A percentile compares a stretch with the other conserved stretches of the same genome.
Conservation (phyloP, 1,140 invertebrate genomes). For the Macrobrachium rosenbergii region DNA sequence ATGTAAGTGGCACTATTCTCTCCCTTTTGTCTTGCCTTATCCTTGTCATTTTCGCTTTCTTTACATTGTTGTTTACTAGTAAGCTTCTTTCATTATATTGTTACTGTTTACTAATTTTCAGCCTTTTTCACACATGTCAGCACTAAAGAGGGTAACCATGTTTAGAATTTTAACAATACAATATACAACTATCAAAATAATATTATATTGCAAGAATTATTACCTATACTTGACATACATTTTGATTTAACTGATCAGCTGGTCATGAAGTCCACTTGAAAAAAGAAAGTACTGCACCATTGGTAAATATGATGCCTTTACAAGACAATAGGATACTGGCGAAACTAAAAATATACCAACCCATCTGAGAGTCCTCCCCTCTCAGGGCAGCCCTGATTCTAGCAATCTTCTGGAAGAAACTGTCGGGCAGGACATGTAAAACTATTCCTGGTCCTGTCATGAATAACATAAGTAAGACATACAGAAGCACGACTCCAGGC, state of each 20-base stretch:
- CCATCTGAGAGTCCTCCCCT: slow-evolving; percentile 47
- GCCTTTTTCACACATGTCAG: no score
- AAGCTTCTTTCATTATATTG: no score
- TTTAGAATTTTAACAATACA: no score
- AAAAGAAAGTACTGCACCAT: background rate
- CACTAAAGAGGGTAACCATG: no score
- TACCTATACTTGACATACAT: no score
- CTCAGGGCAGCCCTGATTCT: slow-evolving; percentile 45
- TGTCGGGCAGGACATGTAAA: slow-evolving; percentile 43
- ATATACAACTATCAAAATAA: no score
- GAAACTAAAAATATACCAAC: background rate
- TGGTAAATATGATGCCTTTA: background rate
- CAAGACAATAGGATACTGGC: background rate
- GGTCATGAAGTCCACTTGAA: background rate
- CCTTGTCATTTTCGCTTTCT: no score
- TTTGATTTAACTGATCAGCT: background rate
- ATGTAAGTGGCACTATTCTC: no score
- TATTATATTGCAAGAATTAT: no score
- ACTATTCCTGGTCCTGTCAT: slow-evolving; percentile 48
- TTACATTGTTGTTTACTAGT: no score
- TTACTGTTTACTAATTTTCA: no score
- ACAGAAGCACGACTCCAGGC: slow-evolving; percentile 48
- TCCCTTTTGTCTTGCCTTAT: no score
- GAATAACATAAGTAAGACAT: slow-evolving; percentile 39
- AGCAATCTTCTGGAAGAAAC: slow-evolving; percentile 43